phyloP scores from a whole-genome alignment of 1,140 invertebrate genomes.

The Ceratina australensis region DNA sequence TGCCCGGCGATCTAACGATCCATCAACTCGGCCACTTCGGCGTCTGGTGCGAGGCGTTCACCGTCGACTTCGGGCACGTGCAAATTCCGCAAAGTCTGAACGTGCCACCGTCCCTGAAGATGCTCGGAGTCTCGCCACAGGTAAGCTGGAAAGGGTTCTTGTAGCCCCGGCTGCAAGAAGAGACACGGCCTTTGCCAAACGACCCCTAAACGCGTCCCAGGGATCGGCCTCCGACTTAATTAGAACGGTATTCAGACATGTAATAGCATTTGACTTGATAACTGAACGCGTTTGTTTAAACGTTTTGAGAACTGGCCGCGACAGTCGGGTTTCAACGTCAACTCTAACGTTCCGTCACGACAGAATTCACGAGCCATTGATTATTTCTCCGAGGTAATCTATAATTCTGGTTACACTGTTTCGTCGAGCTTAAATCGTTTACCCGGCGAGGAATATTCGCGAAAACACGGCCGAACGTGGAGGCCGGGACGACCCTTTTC shows the following conservation, averaged over 20 bases:
- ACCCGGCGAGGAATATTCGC: neutral
- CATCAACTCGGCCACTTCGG: conserved; percentile 87
- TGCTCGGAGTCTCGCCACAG: conserved; percentile 95
- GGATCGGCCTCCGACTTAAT: neutral
- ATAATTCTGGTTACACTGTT: neutral
- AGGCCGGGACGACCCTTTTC: conserved; percentile 15
- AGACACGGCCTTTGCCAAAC: neutral
- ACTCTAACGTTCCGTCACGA: neutral
- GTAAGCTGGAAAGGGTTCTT: conserved; percentile 80
- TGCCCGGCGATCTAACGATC: conserved; percentile 85
- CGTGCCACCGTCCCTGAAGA: conserved; percentile 94
- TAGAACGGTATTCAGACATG: neutral
- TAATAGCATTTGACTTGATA: neutral
- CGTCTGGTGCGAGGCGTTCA: conserved; percentile 93
- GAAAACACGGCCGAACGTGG: conserved; percentile 8
- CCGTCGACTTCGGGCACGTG: conserved; percentile 94
- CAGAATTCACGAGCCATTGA: neutral
- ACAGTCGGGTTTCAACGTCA: no score
- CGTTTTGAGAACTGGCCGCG: conserved; percentile 1
- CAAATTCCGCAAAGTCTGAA: conserved; percentile 86
- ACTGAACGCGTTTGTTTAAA: conserved; percentile 20
- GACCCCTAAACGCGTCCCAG: neutral
- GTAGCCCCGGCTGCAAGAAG: neutral
- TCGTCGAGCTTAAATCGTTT: neutral
- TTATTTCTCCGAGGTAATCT: neutral